These are phyloP conservation scores for Gryon sp. DNA, from an alignment of 1,140 invertebrate genomes.

Conservation along the genomic window DNA sequence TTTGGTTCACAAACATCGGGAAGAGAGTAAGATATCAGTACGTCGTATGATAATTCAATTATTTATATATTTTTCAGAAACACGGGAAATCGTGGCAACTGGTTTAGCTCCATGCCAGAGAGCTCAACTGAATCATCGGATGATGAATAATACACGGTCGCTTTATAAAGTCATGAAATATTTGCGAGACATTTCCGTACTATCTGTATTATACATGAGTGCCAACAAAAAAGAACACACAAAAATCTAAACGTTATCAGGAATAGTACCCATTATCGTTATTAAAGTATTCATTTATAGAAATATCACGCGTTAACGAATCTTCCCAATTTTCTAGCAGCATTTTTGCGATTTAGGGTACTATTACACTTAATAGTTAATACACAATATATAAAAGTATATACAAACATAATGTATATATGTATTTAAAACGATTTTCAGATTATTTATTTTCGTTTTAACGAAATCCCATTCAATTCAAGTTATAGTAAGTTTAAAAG, in stretches of 20 bases:
- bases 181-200: constrained; percentile 45
- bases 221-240: constrained; percentile 65
- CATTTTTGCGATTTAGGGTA: constrained; percentile 65
- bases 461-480: constrained; percentile 12
- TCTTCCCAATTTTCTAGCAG: constrained; percentile 65
- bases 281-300: constrained; percentile 64
- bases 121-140: constrained; percentile 80
- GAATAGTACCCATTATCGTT: constrained; percentile 66
- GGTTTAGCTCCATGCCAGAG: constrained; percentile 84
- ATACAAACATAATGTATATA: constrained; percentile 55
- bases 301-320: constrained; percentile 56
- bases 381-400: constrained; percentile 41
- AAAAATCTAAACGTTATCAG: constrained; percentile 59
- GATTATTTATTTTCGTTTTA: not conserved
- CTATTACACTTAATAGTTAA: constrained; percentile 60
- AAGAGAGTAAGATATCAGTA: constrained; percentile 21
- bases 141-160: constrained; percentile 73
- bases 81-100: constrained; percentile 82
- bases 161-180: constrained; percentile 46
- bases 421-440: constrained; percentile 49
- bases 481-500: constrained; percentile 19
- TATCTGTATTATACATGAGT: constrained; percentile 61
- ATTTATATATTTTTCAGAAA: constrained; percentile 75
- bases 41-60: constrained; percentile 33
- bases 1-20: constrained; percentile 23